Percentiles rank a stretch among this genome's conserved stretches.
These are phyloP conservation scores for Oligia fasciuncula DNA, from an alignment of 2,888 invertebrate species.

Conservation along the genomic window DNA sequence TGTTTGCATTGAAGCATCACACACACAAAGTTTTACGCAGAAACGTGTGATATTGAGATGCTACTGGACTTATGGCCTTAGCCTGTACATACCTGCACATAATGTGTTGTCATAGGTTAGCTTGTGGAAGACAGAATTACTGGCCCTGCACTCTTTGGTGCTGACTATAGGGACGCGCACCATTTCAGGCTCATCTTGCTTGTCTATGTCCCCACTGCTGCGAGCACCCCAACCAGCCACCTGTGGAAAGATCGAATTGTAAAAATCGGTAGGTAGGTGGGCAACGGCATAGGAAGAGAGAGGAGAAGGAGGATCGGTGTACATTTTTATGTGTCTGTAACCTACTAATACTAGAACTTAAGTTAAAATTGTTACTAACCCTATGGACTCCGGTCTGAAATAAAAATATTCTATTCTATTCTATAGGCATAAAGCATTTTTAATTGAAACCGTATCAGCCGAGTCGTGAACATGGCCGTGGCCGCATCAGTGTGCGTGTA, in stretches of 20 bases:
- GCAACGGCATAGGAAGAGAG: not conserved
- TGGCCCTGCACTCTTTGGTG: constrained; percentile 89
- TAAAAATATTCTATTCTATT: too few relatives aligned
- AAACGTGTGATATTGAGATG: not conserved
- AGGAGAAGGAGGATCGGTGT: too few relatives aligned
- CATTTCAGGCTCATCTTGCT: constrained; percentile 87
- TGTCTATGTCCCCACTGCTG: constrained; percentile 82
- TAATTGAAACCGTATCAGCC: too few relatives aligned
- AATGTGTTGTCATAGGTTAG: constrained; percentile 89
- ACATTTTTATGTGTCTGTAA: too few relatives aligned
- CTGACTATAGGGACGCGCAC: constrained; percentile 89
- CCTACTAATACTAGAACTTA: too few relatives aligned
- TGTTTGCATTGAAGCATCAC: not conserved
- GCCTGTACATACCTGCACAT: constrained; percentile 89
- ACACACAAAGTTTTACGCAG: not conserved
- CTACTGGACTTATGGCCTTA: not conserved
- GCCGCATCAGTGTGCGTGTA: too few relatives aligned
- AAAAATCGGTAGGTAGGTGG: not conserved
- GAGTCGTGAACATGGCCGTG: too few relatives aligned
- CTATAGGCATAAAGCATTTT: too few relatives aligned
- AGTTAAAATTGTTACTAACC: too few relatives aligned
- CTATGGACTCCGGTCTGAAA: too few relatives aligned
- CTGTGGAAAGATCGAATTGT: constrained; percentile 58
- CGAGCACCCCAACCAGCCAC: constrained; percentile 91
- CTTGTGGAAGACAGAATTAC: constrained; percentile 84